Conservation (phyloP, 2,113 vertebrate genomes). For the Nycticorax nycticorax region DNA sequence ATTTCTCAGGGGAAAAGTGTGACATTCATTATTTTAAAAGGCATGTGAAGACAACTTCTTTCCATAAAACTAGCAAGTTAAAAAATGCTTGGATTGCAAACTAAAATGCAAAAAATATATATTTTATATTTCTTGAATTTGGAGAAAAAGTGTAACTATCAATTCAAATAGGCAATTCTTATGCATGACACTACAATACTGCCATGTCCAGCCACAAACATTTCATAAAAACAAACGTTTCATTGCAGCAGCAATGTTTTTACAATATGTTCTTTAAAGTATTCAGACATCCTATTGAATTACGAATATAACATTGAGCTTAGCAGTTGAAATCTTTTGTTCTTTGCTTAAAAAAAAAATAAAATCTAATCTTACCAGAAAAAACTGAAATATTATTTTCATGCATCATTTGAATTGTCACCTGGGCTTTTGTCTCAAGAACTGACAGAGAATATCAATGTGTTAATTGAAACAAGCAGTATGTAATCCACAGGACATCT, state of each 20-base stretch:
- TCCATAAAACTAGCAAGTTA: neutral
- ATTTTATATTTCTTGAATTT: neutral
- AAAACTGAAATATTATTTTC: conserved; percentile 22
- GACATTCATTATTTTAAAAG: neutral
- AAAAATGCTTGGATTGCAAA: neutral
- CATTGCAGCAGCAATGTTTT: neutral
- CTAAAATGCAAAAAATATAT: neutral
- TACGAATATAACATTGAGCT: neutral
- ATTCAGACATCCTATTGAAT: neutral
- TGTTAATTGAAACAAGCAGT: conserved; percentile 56
- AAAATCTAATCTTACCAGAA: neutral
- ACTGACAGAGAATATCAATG: conserved; percentile 28
- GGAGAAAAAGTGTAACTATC: neutral
- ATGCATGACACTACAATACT: neutral
- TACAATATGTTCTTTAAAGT: neutral
- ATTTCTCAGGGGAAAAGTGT: neutral
- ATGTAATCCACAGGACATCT: neutral
- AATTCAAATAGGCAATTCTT: neutral
- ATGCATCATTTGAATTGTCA: conserved; percentile 31
- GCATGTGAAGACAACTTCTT: neutral
- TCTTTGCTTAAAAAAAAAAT: neutral
- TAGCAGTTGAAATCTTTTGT: neutral
- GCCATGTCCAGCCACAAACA: neutral
- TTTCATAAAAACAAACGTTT: neutral
- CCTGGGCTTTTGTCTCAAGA: conserved; percentile 36